Percentiles rank a stretch among this genome's conserved stretches.
These are phyloP conservation scores for Actinostola sp. DNA, from an alignment of 92 coral and sea anemone genomes.

Conservation along the genomic window DNA sequence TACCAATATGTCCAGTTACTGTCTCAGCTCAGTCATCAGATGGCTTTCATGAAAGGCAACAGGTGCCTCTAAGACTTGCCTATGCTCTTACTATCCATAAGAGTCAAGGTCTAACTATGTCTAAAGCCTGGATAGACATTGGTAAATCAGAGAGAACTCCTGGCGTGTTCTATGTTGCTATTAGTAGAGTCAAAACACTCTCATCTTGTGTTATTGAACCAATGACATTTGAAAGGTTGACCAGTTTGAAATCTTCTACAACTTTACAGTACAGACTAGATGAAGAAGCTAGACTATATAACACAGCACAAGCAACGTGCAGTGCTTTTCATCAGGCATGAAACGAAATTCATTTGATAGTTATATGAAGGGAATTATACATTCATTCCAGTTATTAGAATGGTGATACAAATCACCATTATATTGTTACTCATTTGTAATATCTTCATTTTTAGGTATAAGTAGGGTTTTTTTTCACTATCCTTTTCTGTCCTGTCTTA, in stretches of 20 bases:
- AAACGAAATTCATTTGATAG: no score
- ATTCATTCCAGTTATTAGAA: no score
- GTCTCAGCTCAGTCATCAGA: constrained; percentile 34
- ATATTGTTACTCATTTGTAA: no score
- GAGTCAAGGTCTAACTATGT: constrained; percentile 60
- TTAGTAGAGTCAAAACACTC: constrained; percentile 38
- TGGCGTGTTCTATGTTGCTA: constrained; percentile 57
- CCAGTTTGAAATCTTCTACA: constrained; percentile 21
- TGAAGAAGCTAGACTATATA: constrained; percentile 37
- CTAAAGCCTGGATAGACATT: constrained; percentile 63
- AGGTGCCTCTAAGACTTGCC: constrained; percentile 55
- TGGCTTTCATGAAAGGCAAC: no score
- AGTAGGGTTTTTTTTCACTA: no score
- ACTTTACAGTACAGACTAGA: constrained; percentile 32
- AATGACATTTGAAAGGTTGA: constrained; percentile 40
- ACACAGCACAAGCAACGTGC: constrained; percentile 25
- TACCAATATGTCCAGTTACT: constrained; percentile 61
- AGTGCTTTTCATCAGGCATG: no score
- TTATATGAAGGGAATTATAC: no score
- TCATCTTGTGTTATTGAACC: constrained; percentile 39
- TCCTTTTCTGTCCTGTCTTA: no score
- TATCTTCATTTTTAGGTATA: no score
- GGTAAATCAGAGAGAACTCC: no score
- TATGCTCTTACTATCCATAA: no score
- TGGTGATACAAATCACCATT: no score